Base-by-base conservation (phyloP, 2,797 vertebrate genomes). In the Pampus argenteus region DNA sequence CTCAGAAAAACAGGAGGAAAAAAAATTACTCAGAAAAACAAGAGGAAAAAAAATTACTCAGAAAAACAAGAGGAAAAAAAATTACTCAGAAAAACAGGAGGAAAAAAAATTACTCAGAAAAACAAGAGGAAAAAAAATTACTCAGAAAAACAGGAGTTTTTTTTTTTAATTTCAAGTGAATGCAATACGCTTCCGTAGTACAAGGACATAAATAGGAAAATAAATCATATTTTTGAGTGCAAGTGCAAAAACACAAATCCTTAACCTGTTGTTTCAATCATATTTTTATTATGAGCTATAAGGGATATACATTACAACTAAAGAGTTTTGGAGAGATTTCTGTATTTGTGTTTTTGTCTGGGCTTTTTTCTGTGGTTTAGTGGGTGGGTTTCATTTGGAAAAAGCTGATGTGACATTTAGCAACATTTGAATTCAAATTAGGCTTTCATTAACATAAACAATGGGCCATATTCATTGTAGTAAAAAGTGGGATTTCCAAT, bases 391-490 rank as follows among this genome's bases (percentile, higher is more conserved):
- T 50, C 31, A 49, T 36, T 13, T 13, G 31, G 31, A 8, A 34
- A 34, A 10, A 34, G 1, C 9, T 34, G 31, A 34, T 34, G 10
- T 34, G 9, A 34, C 31, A 11, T 36, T 11, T 36, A 10, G 31
- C 10, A 34, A 34, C 31, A 34, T 34, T 3, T 10, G 31, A 34
- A 10, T 34, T 10, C 31, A 36, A 36, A 36, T 36, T 11, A 36
- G 15, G 15, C 31, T 56, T 71, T 48, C 2, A 58, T 61, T 29
- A 47, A 54, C 9, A 44, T 23, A 57, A 60, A 65, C 49, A 66
- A n/a, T 8, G 28, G 22, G 3, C 3, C 48, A 75, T 22, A 40
- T 56, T 72, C 1, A 36, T 6, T 49, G n/a, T 14, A 36, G 20
- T 54, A 9, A 58, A 62, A 61, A 18, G 9, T 57, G 22, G 52